Evolutionary conservation across 1,140 invertebrate species (phyloP).

Genomic region (Gyrodactylus salaris): DNA sequence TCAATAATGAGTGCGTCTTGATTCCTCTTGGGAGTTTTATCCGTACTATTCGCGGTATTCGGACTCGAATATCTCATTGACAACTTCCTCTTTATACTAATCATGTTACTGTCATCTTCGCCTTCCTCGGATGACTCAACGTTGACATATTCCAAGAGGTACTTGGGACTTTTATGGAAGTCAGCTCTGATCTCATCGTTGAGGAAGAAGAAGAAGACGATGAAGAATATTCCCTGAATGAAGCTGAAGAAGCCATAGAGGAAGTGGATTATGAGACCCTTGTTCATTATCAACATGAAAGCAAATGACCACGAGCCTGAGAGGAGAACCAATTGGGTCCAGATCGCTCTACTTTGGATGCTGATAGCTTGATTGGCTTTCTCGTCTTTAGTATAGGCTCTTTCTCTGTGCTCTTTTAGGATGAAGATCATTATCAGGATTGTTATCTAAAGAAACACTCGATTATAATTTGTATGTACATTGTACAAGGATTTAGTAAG

Average conservation of each 20-base stretch:
- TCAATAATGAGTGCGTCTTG: background rate
- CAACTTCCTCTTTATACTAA: background rate
- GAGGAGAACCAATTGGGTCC: slow-evolving; percentile 17
- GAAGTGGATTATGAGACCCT: slow-evolving; percentile 15
- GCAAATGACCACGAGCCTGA: slow-evolving; percentile 17
- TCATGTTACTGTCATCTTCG: background rate
- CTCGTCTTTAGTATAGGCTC: slow-evolving; percentile 21
- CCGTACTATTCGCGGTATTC: background rate
- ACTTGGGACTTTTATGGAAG: background rate
- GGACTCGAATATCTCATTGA: background rate
- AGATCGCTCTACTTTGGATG: slow-evolving; percentile 17
- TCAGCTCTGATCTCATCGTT: slow-evolving; percentile 13
- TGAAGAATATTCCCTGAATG: slow-evolving; percentile 15
- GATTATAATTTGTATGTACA: no score
- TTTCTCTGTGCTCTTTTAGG: slow-evolving; percentile 22
- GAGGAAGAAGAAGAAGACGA: slow-evolving; percentile 17
- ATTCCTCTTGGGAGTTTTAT: no score
- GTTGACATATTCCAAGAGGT: background rate
- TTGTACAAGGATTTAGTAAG: slow-evolving; percentile 10
- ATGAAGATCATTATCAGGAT: slow-evolving; percentile 20
- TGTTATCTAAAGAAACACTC: no score
- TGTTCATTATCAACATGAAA: slow-evolving; percentile 15
- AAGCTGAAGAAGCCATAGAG: slow-evolving; percentile 18
- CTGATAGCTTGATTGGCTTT: slow-evolving; percentile 20
- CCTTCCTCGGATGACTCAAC: background rate